phyloP scores from a whole-genome alignment of 2,113 vertebrate species.

The Dicrurus megarhynchus region DNA sequence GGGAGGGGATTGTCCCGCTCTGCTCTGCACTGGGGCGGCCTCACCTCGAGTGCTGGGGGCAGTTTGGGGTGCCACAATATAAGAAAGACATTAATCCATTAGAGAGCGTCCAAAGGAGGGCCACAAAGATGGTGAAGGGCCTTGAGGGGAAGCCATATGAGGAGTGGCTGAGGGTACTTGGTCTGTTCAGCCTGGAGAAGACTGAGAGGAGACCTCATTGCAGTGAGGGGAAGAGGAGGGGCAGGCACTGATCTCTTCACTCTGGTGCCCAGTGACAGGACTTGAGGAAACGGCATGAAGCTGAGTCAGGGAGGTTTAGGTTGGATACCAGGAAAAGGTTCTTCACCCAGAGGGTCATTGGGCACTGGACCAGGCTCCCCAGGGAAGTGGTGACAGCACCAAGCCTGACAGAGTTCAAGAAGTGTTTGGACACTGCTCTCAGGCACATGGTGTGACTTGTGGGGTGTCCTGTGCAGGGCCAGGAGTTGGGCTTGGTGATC shows the following conservation, averaged over 20 bases:
- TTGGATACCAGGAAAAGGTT: not conserved
- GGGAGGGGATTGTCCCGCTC: not conserved
- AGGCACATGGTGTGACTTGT: not conserved
- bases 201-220: not conserved
- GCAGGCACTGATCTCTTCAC: not conserved
- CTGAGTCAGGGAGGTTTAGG: not conserved
- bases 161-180: not conserved
- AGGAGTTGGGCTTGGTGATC: not conserved
- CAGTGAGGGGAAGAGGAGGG: not conserved
- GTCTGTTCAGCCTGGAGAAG: not conserved
- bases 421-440: not conserved
- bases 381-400: not conserved
- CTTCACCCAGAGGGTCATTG: not conserved
- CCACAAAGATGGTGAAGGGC: not conserved
- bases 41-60: rapidly evolving
- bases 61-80: not conserved
- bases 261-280: not conserved
- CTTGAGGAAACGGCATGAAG: rapidly evolving
- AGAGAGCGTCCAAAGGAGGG: not conserved
- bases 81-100: not conserved
- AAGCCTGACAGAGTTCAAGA: not conserved
- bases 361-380: not conserved
- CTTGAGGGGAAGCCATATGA: not conserved
- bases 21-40: rapidly evolving
- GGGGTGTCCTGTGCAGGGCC: not conserved